Evolutionary conservation across 1,140 invertebrate genomes (phyloP), one percentile per base, ranked within the genome.

Genomic region (Drosophila pallidifrons): DNA sequence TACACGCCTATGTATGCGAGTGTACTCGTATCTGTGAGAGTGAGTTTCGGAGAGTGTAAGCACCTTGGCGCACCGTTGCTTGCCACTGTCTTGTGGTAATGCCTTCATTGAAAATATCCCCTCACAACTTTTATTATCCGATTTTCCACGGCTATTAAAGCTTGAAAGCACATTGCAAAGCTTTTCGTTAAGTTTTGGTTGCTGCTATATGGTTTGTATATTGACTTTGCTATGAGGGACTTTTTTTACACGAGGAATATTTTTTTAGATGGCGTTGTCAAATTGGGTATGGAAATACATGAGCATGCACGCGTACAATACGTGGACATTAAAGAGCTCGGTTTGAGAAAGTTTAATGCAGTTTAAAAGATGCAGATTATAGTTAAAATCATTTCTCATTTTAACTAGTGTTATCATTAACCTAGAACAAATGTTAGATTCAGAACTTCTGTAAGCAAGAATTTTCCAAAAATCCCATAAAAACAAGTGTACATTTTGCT

Each of bases 21-120:
- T 51, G 35, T 46, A 41, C 13, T 5, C 15, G 35, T 16, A 15
- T 55, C 1, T 13, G 25, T 45, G 25, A 32, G 10, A 51, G n/a
- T n/a, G 38, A 35, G 41, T 64, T 13, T 47, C 47, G 20, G 32
- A 67, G 70, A 75, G 70, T 70, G 67, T 67, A 79, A 75, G 82
- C 83, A 87, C 79, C 74, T 76, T 73, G 43, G 32, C 58, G 64
- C 54, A 35, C 64, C 41, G 47, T 64, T 58, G 51, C 54, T 64
- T 74, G 30, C 52, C 52, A 45, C 61, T 66, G 15, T 65, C 55
- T 52, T 58, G 45, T 6, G 45, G 60, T 51, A 65, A 65, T 57
- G 28, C 43, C 10, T 5, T 5, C 28, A 67, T 35, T 28, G 45
- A 32, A 11, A 41, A 35, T 67, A 58, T 51, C 43, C 47, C 15